phyloP scores from a whole-genome alignment of 1,140 invertebrate species.

The Mycetomoellerius zeteki region DNA sequence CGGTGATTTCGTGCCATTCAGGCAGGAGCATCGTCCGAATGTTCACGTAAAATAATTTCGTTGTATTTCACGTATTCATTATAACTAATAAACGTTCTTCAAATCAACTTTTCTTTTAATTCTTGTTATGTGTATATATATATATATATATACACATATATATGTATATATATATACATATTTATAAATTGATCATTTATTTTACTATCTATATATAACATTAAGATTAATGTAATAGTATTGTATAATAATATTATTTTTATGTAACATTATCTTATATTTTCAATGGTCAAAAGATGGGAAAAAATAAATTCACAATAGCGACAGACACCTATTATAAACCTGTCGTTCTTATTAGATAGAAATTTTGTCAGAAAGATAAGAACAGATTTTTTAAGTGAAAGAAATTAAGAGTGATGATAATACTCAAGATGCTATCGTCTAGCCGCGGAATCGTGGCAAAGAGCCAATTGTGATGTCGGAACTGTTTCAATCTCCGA shows the following conservation, averaged over 20 bases:
- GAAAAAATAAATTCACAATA: not conserved
- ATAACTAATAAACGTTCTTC: slow-evolving; percentile 1
- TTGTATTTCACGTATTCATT: slow-evolving; percentile 31
- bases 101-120: not conserved
- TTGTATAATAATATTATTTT: not conserved
- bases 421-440: slow-evolving; percentile 65
- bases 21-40: slow-evolving; percentile 51
- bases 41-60: slow-evolving; percentile 67
- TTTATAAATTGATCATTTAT: not conserved
- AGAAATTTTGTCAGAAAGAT: not conserved
- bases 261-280: not conserved
- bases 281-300: not conserved
- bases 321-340: too few species aligned
- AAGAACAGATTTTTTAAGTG: not conserved
- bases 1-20: slow-evolving; percentile 74
- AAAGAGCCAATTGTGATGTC: slow-evolving; percentile 72
- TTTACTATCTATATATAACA: not conserved
- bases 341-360: not conserved
- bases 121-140: not conserved
- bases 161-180: not conserved
- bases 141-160: not conserved
- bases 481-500: slow-evolving; percentile 77
- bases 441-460: slow-evolving; percentile 69
- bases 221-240: not conserved
- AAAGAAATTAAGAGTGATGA: slow-evolving; percentile 1